These are phyloP conservation scores for Noctua fimbriata DNA, from an alignment of 2,888 invertebrate genomes.

Conservation along the genomic window DNA sequence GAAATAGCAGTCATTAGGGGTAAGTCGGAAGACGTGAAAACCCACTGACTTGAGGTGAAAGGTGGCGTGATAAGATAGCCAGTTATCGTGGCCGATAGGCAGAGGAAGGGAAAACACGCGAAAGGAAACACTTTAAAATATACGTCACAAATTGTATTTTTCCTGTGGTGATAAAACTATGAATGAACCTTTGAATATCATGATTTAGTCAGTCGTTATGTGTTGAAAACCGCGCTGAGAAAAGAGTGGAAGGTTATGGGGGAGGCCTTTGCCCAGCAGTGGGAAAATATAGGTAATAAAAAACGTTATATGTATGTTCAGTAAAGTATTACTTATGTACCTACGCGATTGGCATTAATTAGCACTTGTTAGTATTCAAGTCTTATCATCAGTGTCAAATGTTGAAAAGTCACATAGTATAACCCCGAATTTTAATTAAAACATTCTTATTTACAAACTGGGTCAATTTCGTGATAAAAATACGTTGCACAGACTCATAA, in stretches of 20 bases:
- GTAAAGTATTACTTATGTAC: not conserved
- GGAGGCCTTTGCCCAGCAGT: not conserved
- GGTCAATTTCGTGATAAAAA: slow-evolving; percentile 50
- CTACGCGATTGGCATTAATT: slow-evolving; percentile 13
- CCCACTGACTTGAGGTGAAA: slow-evolving; percentile 53
- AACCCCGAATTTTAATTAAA: slow-evolving; percentile 45
- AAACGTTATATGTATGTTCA: not conserved
- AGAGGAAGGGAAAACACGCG: slow-evolving; percentile 33
- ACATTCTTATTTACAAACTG: slow-evolving; percentile 24
- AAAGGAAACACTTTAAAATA: slow-evolving; percentile 31
- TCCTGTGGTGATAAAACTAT: not conserved
- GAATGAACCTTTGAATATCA: not conserved
- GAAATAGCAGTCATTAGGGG: slow-evolving; percentile 60
- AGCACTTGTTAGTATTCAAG: slow-evolving; percentile 14
- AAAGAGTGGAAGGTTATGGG: not conserved
- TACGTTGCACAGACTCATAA: slow-evolving; percentile 26
- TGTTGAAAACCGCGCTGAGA: not conserved
- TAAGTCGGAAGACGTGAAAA: slow-evolving; percentile 53
- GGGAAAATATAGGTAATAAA: not conserved
- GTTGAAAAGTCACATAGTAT: slow-evolving; percentile 41
- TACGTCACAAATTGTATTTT: slow-evolving; percentile 17
- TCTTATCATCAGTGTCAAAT: slow-evolving; percentile 37
- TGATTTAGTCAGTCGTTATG: not conserved
- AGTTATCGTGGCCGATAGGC: slow-evolving; percentile 55
- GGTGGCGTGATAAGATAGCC: slow-evolving; percentile 60